A percentile compares a stretch with the other conserved stretches of the same genome.
Evolutionary conservation across 2,113 vertebrate species (phyloP).

Genomic region (Corythornis cristatus): DNA sequence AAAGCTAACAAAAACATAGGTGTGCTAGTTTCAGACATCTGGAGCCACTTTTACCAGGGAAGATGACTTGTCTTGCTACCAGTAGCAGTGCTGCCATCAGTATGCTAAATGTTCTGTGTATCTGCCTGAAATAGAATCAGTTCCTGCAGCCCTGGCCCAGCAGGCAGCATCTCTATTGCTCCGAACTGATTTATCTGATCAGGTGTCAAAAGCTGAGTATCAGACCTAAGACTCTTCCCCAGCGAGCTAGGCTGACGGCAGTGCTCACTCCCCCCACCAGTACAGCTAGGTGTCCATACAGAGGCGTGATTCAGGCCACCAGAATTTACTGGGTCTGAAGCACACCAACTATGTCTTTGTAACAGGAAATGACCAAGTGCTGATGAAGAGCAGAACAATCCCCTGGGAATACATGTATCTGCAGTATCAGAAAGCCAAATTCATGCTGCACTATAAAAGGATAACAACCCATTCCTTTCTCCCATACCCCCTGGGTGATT

Average conservation of each 20-base stretch:
- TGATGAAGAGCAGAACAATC: background rate
- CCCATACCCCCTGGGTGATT: background rate
- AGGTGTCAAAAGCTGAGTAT: slow-evolving; percentile 10
- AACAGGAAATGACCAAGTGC: background rate
- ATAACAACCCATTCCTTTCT: background rate
- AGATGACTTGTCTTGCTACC: background rate
- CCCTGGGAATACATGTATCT: background rate
- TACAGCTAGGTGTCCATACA: background rate
- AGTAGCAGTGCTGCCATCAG: background rate
- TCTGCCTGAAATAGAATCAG: slow-evolving; percentile 42
- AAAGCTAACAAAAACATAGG: background rate
- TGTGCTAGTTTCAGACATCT: background rate
- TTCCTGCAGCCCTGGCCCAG: background rate
- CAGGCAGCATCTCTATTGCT: background rate
- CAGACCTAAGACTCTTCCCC: background rate
- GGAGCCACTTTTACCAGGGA: background rate
- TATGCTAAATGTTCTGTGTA: background rate
- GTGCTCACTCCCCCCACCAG: background rate
- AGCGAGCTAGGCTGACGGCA: background rate
- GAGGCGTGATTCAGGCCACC: background rate
- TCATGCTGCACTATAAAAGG: background rate
- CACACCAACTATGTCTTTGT: background rate
- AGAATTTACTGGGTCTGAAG: background rate
- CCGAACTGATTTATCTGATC: slow-evolving; percentile 29
- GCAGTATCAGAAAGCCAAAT: background rate